phyloP scores from a whole-genome alignment of 2,113 vertebrate genomes.

The human (Homo sapiens) region GRCh38 chr3:45852501-45853000 shows the following conservation, averaged over 20 bases:
- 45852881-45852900: not conserved
- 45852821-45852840: not conserved
- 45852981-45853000: not conserved
- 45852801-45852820: not conserved
- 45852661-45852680: not conserved
- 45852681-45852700: rapidly evolving
- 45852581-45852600: not conserved
- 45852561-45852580: not conserved
- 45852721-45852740: not conserved
- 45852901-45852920: not conserved
- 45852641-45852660: too few relatives aligned
- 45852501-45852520: not conserved
- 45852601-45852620: not conserved
- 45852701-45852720: not conserved
- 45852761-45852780: not conserved
- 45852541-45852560: not conserved
- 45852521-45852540: not conserved
- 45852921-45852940: not conserved
- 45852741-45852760: not conserved
- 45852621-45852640: not conserved
- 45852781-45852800: not conserved
- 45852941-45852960: not conserved
- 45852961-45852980: not conserved
- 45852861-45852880: not conserved
- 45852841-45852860: not conserved